Evolutionary conservation across 2,888 invertebrate species (phyloP), one percentile per base, ranked within the genome.

Genomic region (Ametastegia equiseti): DNA sequence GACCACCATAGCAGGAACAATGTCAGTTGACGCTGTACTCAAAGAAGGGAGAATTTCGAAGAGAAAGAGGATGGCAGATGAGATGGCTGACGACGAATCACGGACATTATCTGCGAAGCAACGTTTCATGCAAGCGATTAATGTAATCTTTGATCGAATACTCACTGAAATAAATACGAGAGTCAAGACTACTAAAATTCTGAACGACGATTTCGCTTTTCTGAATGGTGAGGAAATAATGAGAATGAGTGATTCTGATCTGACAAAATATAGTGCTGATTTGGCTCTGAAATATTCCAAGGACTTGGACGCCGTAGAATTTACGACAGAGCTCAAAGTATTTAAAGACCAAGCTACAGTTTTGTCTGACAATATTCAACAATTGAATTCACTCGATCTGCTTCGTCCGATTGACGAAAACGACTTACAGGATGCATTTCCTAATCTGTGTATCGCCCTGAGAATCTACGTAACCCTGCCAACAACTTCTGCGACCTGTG

Each of bases 221-320:
- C 71, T 80, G 3, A 80, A 47, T 47, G 50, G 80, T 33, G 36
- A 50, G 5, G 77, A 54, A n/a, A 75, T 77, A 63, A 45, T 78
- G 63, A 60, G 78, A 47, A 82, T 82, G 78, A 75, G 82, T 13
- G 45, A 47, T 81, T 78, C 78, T 23, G 82, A 82, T 45, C 81
- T 82, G 39, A 60, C 30, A 19, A 82, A 78, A 33, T 33, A 81
- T 36, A 77, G 67, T 57, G 77, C 77, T 36, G 60, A 63, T 82
- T 75, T 83, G 73, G 82, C 83, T 82, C 81, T 84, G 83, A 84
- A 84, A 85, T 84, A 85, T 82, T 81, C 84, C 82, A 77, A 83
- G 84, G 85, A 85, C 83, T 86, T 85, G 83, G 86, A 77, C 50
- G 80, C 82, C 77, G 82, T 85, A 82, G 86, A 85, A 84, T 86